These are phyloP conservation scores for Cololabis saira DNA, from an alignment of 2,113 vertebrate species.

Conservation along the genomic window DNA sequence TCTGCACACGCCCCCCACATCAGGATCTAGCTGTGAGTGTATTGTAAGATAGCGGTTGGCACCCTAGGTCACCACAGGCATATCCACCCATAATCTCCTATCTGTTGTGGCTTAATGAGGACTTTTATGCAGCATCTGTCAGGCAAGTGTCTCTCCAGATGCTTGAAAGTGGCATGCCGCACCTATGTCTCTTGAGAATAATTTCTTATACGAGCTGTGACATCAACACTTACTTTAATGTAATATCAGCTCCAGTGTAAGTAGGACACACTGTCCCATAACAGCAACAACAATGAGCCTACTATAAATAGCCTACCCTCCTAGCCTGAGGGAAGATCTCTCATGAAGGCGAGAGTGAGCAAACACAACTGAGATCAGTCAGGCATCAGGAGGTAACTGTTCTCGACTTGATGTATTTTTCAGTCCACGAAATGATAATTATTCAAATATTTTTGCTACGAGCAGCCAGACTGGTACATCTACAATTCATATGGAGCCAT, in stretches of 20 bases:
- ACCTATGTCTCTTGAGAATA: constrained; percentile 42
- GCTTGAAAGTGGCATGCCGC: constrained; percentile 28
- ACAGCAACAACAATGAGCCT: constrained; percentile 79
- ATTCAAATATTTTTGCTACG: not conserved
- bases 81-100: constrained; percentile 21
- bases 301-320: constrained; percentile 81
- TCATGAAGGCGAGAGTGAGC: constrained; percentile 70
- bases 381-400: constrained; percentile 44
- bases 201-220: constrained; percentile 64
- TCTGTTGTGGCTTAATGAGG: constrained; percentile 21
- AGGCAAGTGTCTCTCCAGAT: constrained; percentile 42
- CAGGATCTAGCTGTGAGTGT: not conserved
- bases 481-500: not conserved
- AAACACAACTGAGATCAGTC: constrained; percentile 67
- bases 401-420: constrained; percentile 33
- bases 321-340: constrained; percentile 75
- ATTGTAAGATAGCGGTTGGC: constrained; percentile 27
- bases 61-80: constrained; percentile 12
- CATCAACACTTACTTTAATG: constrained; percentile 79
- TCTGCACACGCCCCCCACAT: constrained; percentile 27
- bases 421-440: constrained; percentile 17
- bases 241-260: constrained; percentile 74
- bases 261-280: constrained; percentile 81
- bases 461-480: not conserved
- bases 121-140: constrained; percentile 26